Evolutionary conservation across 1,140 invertebrate genomes (phyloP).

Genomic region (Rhopalosiphum maidis): DNA sequence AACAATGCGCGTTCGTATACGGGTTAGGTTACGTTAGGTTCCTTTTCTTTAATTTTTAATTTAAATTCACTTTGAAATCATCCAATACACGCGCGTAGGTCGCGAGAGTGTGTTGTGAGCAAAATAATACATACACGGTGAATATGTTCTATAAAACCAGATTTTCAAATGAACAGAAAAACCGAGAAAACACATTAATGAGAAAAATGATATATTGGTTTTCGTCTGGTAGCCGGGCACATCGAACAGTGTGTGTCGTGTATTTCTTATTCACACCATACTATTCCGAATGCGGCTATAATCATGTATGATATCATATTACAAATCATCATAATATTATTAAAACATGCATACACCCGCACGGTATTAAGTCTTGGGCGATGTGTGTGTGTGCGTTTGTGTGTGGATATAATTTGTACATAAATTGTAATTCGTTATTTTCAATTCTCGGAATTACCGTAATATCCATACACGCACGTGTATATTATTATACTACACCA

Average conservation of each 20-base stretch:
- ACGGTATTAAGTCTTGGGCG: background rate
- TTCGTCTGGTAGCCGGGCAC: background rate
- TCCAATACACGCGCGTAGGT: background rate
- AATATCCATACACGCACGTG: background rate
- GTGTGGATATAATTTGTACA: background rate
- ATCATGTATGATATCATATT: no score
- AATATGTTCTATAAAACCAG: background rate
- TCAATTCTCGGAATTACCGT: background rate
- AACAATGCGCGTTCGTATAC: background rate
- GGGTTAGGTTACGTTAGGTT: background rate
- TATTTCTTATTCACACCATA: background rate
- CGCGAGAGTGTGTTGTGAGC: background rate
- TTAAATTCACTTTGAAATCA: conserved; percentile 36
- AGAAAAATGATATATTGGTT: background rate
- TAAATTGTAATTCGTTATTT: background rate
- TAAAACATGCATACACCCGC: background rate
- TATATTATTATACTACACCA: background rate
- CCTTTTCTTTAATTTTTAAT: conserved; percentile 28
- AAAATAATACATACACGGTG: background rate
- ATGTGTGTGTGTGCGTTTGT: background rate
- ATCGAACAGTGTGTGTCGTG: background rate
- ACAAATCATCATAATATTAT: background rate
- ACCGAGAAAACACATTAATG: background rate
- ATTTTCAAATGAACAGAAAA: background rate
- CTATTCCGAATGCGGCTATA: background rate